Evolutionary conservation across 2,888 invertebrate species (phyloP).

Genomic region (Tenodera sinensis): DNA sequence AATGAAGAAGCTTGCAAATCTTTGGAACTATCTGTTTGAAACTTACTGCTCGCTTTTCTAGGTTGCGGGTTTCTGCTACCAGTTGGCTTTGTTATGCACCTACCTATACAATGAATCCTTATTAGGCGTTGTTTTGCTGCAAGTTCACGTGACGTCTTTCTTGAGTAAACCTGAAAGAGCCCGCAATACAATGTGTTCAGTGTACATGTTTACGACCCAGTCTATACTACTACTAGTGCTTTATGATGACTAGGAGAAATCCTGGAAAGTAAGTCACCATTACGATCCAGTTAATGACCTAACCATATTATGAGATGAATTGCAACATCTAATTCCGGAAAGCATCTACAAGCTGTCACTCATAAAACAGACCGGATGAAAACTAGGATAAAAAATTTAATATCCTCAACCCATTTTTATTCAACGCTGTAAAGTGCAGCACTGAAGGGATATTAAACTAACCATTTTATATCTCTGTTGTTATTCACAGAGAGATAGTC

Average conservation of each 20-base stretch:
- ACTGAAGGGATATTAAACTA: too few relatives aligned
- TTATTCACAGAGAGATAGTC: too few relatives aligned
- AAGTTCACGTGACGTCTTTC: background rate
- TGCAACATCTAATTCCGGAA: background rate
- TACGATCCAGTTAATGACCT: background rate
- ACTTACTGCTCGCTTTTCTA: background rate
- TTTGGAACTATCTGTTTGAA: background rate
- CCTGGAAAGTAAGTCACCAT: background rate
- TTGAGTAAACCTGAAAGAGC: background rate
- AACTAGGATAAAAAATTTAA: background rate
- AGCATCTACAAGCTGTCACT: background rate
- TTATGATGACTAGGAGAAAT: background rate
- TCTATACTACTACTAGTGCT: background rate
- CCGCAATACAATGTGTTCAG: background rate
- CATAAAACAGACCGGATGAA: background rate
- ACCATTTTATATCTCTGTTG: too few relatives aligned
- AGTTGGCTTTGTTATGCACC: background rate
- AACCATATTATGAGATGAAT: background rate
- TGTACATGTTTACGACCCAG: background rate
- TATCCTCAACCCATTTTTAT: background rate
- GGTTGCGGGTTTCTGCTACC: background rate
- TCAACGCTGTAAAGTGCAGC: too few relatives aligned
- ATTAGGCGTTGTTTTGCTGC: background rate
- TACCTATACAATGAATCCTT: background rate
- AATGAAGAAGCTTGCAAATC: background rate